Conservation (phyloP, 1,140 invertebrate genomes). For the Panagrolaimus sp. region DNA sequence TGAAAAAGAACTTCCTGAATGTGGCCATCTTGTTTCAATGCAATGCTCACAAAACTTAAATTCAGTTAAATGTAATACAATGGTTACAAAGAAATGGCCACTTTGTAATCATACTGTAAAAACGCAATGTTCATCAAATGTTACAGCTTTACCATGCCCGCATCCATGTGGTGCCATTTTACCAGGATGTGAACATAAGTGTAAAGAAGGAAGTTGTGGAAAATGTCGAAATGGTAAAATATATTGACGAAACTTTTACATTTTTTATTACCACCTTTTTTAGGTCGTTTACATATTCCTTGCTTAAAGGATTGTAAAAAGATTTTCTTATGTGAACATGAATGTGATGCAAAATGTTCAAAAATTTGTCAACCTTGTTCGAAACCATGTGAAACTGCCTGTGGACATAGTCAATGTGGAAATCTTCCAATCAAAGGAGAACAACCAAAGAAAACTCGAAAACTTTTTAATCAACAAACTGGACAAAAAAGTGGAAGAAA, state of each 20-base stretch:
- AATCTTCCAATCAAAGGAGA: background rate
- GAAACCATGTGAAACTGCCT: no score
- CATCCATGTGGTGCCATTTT: slow-evolving; percentile 32
- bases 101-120: slow-evolving; percentile 24
- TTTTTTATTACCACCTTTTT: slow-evolving; percentile 36
- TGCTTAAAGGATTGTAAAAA: slow-evolving; percentile 57
- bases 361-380: no score
- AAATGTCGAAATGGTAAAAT: slow-evolving; percentile 29
- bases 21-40: slow-evolving; percentile 31
- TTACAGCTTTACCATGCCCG: slow-evolving; percentile 19
- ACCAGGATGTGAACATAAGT: slow-evolving; percentile 52
- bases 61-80: no score
- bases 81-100: no score
- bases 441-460: slow-evolving; percentile 16
- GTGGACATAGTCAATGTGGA: slow-evolving; percentile 23
- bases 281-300: slow-evolving; percentile 57
- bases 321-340: slow-evolving; percentile 30
- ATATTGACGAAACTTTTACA: background rate
- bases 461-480: slow-evolving; percentile 13
- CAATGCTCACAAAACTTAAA: slow-evolving; percentile 19
- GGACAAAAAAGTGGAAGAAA: slow-evolving; percentile 24
- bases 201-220: slow-evolving; percentile 52
- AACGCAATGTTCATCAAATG: slow-evolving; percentile 20
- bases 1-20: slow-evolving; percentile 16
- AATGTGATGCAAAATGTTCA: no score